Evolutionary conservation across 2,888 invertebrate genomes (phyloP).

Genomic region (Orthonevra nobilis): DNA sequence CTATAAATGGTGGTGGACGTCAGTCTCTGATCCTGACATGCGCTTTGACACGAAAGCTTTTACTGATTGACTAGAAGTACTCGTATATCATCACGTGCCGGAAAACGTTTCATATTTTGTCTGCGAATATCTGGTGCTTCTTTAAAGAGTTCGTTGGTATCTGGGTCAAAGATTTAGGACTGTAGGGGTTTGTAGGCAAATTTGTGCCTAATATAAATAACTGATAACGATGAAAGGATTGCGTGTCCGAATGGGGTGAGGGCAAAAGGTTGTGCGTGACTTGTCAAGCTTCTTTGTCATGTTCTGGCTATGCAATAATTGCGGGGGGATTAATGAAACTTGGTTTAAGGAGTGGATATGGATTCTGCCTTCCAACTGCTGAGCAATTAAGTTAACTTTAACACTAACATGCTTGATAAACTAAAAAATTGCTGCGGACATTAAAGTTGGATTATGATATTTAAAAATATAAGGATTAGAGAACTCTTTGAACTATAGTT

Average conservation of each 20-base stretch:
- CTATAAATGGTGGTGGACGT: not conserved
- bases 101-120: conserved; percentile 57
- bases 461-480: too few relatives aligned
- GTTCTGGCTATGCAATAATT: conserved; percentile 17
- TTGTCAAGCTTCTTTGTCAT: conserved; percentile 27
- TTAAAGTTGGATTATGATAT: too few relatives aligned
- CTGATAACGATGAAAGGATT: conserved; percentile 12
- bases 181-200: conserved; percentile 24
- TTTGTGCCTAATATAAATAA: conserved; percentile 30
- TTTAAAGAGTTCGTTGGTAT: conserved; percentile 22
- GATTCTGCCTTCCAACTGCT: not conserved
- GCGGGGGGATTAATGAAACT: conserved; percentile 37
- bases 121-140: conserved; percentile 23
- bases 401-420: too few relatives aligned
- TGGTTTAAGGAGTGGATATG: conserved; percentile 16
- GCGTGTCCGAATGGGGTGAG: conserved; percentile 34
- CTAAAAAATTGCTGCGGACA: too few relatives aligned
- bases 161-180: conserved; percentile 61
- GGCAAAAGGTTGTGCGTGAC: conserved; percentile 52
- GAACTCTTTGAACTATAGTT: too few relatives aligned
- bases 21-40: conserved; percentile 46
- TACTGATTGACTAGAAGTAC: conserved; percentile 6
- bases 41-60: conserved; percentile 51
- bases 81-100: conserved; percentile 56
- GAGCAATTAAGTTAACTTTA: conserved; percentile 7